Evolutionary conservation across 2,888 invertebrate genomes (phyloP).

Genomic region (Meliscaeva auricollis): DNA sequence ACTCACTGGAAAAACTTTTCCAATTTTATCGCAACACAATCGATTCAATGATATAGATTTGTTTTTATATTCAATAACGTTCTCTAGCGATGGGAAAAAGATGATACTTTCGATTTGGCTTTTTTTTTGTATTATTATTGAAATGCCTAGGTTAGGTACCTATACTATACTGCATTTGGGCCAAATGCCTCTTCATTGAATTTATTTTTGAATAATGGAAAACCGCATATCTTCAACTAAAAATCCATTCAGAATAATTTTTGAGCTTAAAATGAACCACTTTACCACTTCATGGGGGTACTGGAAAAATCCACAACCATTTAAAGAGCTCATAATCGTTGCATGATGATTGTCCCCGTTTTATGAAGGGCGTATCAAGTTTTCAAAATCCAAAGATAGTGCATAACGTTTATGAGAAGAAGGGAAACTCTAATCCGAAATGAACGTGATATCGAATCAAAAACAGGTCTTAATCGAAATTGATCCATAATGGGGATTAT

Average conservation of each 20-base stretch:
- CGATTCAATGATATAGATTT: conserved; percentile 43
- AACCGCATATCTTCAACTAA: conserved; percentile 68
- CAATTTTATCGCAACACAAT: conserved; percentile 71
- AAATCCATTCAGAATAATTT: conserved; percentile 65
- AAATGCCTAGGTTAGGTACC: neutral
- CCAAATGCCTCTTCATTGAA: conserved; percentile 10
- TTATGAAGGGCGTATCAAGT: conserved; percentile 4
- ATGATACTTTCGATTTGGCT: conserved; percentile 38
- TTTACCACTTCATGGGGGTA: conserved; percentile 36
- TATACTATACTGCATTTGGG: conserved; percentile 52
- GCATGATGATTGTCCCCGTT: conserved; percentile 47
- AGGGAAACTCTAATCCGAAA: conserved; percentile 66
- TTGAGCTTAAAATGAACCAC: conserved; percentile 63
- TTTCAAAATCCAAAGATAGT: conserved; percentile 6
- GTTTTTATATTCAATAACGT: conserved; percentile 37
- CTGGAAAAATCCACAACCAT: conserved; percentile 26
- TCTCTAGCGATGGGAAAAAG: neutral
- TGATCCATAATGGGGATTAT: conserved; percentile 74
- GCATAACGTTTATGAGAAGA: conserved; percentile 45
- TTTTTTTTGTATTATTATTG: neutral
- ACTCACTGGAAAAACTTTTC: conserved; percentile 68
- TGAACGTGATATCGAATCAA: conserved; percentile 71
- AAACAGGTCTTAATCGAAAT: conserved; percentile 75
- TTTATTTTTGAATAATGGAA: conserved; percentile 29
- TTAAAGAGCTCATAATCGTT: conserved; percentile 43